Evolutionary conservation across 1,140 invertebrate species (phyloP), one percentile per base, ranked within the genome.

Genomic region (Drosophila arawakana): DNA sequence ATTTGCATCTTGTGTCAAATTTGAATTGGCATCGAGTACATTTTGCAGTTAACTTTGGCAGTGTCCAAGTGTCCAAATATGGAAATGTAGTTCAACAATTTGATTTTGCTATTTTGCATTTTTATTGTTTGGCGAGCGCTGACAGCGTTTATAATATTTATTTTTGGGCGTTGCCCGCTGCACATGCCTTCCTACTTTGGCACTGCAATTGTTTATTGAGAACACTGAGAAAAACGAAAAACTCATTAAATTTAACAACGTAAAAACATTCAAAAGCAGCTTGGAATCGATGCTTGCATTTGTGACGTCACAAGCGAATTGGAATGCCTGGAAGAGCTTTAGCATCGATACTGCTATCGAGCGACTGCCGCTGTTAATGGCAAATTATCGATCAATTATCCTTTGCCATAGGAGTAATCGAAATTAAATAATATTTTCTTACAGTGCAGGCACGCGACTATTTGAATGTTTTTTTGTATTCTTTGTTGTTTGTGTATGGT

Each of bases 141-240:
- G 82, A 85, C 82, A 85, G 82, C 82, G 25, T 82, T 85, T 88
- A 85, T 85, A 88, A 79, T 88, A 82, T 85, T 86, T 85, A 85
- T 85, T 85, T 84, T 85, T 88, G 82, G 82, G 82, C 82, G 82
- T 85, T 88, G 83, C 60, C 83, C 58, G 50, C 25, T 13, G 39
- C 54, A 47, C 54, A 71, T 63, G 41, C 71, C 75, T 83, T 66
- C 76, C 83, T 85, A 69, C 78, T 66, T 70, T 61, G 67, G 75
- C 52, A 39, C 5, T 67, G 30, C 58, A 57, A 57, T 62, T 73
- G 57, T 73, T 54, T 9, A 68, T 54, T 71, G 43, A 50, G 37
- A 62, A 41, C 72, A 74, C 72, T 74, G 66, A 43, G 50, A 69
- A 57, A 74, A 74, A 68, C 34, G 7, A 10, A 7, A 25, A 41